These are phyloP conservation scores for Hecatera dysodea DNA, from an alignment of 2,888 invertebrate species.

Conservation along the genomic window DNA sequence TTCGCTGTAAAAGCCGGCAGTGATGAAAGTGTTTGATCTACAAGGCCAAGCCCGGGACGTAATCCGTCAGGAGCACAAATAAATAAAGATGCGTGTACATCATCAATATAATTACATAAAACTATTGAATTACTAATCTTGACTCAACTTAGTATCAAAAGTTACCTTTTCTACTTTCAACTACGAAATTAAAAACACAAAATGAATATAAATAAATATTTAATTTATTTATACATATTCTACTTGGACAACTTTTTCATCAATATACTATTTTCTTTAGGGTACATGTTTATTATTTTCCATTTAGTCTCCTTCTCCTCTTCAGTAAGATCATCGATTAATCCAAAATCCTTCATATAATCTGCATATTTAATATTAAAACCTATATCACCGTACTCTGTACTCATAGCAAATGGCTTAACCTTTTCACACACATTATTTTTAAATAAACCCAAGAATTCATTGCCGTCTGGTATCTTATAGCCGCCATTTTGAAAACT, in stretches of 20 bases:
- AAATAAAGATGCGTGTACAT: too few relatives aligned
- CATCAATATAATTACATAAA: too few relatives aligned
- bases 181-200: slow-evolving; percentile 1
- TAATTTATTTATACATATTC: slow-evolving; percentile 24
- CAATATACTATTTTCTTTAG: slow-evolving; percentile 74
- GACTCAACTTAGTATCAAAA: too few relatives aligned
- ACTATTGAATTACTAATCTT: too few relatives aligned
- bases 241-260: slow-evolving; percentile 53
- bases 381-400: slow-evolving; percentile 81
- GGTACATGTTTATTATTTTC: slow-evolving; percentile 76
- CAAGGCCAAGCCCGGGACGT: too few relatives aligned
- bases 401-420: slow-evolving; percentile 74
- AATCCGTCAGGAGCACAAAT: too few relatives aligned
- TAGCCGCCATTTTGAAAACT: slow-evolving; percentile 74
- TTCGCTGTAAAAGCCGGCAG: neutral
- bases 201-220: neutral
- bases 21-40: neutral
- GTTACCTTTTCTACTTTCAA: neutral
- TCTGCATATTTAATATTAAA: slow-evolving; percentile 79
- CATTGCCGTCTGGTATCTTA: slow-evolving; percentile 73
- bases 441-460: slow-evolving; percentile 75
- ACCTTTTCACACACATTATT: slow-evolving; percentile 33
- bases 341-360: slow-evolving; percentile 69
- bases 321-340: slow-evolving; percentile 53
- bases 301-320: slow-evolving; percentile 66